phyloP scores from a whole-genome alignment of 2,888 invertebrate species.

The Antheraea yamamai region DNA sequence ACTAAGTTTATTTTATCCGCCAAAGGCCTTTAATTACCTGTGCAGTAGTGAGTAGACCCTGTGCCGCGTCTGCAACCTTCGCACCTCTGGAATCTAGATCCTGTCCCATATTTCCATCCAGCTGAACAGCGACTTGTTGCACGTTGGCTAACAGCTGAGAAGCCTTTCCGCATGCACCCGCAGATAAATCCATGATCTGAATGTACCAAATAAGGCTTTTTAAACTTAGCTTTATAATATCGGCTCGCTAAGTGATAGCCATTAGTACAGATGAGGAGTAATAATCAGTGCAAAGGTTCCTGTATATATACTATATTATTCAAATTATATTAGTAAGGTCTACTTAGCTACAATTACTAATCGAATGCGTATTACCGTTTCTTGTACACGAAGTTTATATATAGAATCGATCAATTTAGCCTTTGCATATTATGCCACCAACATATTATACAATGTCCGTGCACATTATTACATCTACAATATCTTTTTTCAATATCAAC shows the following conservation, averaged over 20 bases:
- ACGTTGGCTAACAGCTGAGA: slow-evolving; percentile 45
- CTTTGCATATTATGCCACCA: no score
- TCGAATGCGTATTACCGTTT: no score
- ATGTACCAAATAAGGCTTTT: not conserved
- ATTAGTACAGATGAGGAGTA: not conserved
- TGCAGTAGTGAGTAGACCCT: slow-evolving; percentile 42
- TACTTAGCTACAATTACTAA: no score
- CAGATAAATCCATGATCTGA: slow-evolving; percentile 43
- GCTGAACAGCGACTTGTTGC: slow-evolving; percentile 37
- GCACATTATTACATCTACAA: no score
- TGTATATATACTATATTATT: no score
- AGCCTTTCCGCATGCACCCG: slow-evolving; percentile 43
- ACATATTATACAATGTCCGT: no score
- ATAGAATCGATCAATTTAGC: no score
- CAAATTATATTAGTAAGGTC: no score
- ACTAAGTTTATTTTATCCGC: not conserved
- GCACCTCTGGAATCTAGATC: slow-evolving; percentile 41
- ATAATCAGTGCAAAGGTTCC: not conserved
- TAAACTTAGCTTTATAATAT: not conserved
- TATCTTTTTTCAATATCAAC: no score
- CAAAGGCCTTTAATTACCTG: slow-evolving; percentile 35
- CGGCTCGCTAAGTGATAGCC: not conserved
- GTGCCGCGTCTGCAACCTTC: slow-evolving; percentile 40
- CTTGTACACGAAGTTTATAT: no score
- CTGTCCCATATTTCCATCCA: slow-evolving; percentile 35